phyloP scores from a whole-genome alignment of 1,140 invertebrate species.

The Brachionus asplanchnoidis region DNA sequence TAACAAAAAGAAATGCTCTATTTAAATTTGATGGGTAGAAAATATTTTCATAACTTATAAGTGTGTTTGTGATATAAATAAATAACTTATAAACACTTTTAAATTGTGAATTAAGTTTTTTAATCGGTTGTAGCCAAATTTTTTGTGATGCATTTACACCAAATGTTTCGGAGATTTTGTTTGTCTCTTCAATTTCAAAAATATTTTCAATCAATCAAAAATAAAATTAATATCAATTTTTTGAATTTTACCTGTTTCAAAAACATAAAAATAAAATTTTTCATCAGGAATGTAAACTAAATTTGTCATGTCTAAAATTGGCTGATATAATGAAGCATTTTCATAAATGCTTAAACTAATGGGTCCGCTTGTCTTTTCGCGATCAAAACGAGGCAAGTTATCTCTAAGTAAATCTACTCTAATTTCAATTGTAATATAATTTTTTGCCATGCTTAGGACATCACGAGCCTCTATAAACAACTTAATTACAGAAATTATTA shows the following conservation, averaged over 20 bases:
- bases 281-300: neutral
- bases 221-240: no score
- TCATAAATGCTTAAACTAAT: neutral
- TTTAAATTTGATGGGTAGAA: neutral
- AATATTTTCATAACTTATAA: neutral
- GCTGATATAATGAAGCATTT: neutral
- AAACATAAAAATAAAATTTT: conserved; percentile 4
- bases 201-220: no score
- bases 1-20: neutral
- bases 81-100: neutral
- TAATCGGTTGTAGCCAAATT: neutral
- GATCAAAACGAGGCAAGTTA: neutral
- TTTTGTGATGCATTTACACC: neutral
- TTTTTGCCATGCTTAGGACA: neutral
- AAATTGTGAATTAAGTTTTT: neutral
- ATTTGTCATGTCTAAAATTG: neutral
- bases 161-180: neutral
- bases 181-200: neutral
- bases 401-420: neutral
- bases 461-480: conserved; percentile 8
- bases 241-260: neutral
- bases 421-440: neutral
- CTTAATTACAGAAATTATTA: neutral
- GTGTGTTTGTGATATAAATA: neutral
- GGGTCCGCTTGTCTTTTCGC: neutral